Base-by-base conservation (phyloP, 2,113 vertebrate species). In the Dicerorhinus sumatrensis region DNA sequence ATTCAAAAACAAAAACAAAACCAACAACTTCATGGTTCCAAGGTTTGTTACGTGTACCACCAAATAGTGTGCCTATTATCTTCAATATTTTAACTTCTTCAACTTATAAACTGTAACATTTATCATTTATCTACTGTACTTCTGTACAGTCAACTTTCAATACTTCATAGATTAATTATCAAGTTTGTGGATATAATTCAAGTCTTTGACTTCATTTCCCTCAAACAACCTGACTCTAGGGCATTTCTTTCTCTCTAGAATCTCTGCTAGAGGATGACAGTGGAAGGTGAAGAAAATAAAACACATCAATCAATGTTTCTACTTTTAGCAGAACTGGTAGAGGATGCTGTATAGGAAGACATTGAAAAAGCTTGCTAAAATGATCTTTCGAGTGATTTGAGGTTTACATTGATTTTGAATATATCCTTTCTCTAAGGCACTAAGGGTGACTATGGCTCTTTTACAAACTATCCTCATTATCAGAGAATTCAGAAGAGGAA, bases 381-480 rank as follows among this genome's bases (percentile, higher is more conserved):
- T 5, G 39, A 77, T 93, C 39, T 93, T 91, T 65, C 67, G 46
- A 94, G 36, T 46, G 56, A 88, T 81, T 56, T 63, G 46, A 96
- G 42, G 36, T 96, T 95, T 75, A 82, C 62, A 97, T 16, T 98
- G 67, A 91, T 83, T 96, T 97, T 96, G 63, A 96, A 42, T 70
- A 75, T 58, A 69, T 31, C 17, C 13, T 91, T 92, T 83, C 65
- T 93, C 51, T 88, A 86, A 97, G 77, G 63, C 23, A n/a, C 54
- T 86, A 75, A 9, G 27, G 21, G 11, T 39, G 21, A 89, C 31
- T 81, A 63, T 31, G 10, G 25, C 9, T 92, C 23, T 92, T 85
- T 96, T 81, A 39, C 89, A 82, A 94, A 96, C n/a, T 23, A 72
- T 14, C 60, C 11, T 48, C 79, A 46, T 88, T 94, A 89, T 84